Evolutionary conservation across 1,140 invertebrate genomes (phyloP), one percentile per base, ranked within the genome.

Genomic region (Platyura marginata): DNA sequence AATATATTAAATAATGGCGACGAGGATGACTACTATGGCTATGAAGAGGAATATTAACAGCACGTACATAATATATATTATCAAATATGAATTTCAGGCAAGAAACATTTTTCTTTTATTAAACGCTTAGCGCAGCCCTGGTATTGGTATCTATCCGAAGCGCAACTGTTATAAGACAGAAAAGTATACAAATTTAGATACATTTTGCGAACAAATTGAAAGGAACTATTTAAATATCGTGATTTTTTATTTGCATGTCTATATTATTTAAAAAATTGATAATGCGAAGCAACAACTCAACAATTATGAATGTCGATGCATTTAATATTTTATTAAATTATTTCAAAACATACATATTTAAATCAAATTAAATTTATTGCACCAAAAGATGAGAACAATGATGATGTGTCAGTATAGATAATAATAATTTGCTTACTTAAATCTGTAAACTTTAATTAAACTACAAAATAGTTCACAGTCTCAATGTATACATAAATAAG

Each of bases 1-100:
- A 55, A 59, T 36, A 61, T 61, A 56, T 47, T 61, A 2, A 59
- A 61, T 41, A 48, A 52, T 40, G 59, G 54, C 16, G 52, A 54
- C 38, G 59, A 53, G 15, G 52, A 54, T 39, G 52, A 60, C 41
- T 59, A 54, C 15, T 60, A 59, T 38, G 59, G 53, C 9, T 59
- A 59, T 47, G 58, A 60, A 37, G 57, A 60, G n/a, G 57, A 59
- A 6, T 20, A 43, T 15, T 43, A 37, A 34, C 25, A 13, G 6
- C 6, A 29, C 6, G 6, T 8, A 29, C 6, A 29, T 29, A 8
- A 13, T 29, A 29, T 8, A 6, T 29, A 8, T 8, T 29, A 29
- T 13, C 13, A 13, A 29, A 29, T 6, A 29, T 29, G 13, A 29
- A 13, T 13, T 13, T 8, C 25, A 29, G 6, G 13, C 13, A 8